Evolutionary conservation across 2,113 vertebrate genomes (phyloP).

Genomic region (Pedionomus torquatus): DNA sequence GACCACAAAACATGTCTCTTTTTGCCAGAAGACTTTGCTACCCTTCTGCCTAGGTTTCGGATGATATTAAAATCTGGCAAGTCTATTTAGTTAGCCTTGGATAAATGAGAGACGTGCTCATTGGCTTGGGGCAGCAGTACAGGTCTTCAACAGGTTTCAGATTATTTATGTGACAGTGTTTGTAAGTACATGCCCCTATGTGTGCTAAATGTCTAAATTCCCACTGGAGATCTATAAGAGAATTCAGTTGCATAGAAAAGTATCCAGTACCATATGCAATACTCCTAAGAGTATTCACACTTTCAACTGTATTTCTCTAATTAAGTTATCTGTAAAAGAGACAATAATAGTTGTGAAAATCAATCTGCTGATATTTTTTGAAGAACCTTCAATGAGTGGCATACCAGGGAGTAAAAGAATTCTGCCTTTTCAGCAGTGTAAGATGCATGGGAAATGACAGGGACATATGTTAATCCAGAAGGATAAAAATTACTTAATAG

Average conservation of each 20-base stretch:
- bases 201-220: neutral
- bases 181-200: accelerated
- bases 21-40: neutral
- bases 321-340: neutral
- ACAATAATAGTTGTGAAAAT: neutral
- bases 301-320: neutral
- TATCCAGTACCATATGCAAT: neutral
- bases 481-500: neutral
- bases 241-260: neutral
- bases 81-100: neutral
- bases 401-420: neutral
- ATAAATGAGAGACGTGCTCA: neutral
- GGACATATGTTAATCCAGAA: neutral
- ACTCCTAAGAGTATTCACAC: neutral
- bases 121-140: neutral
- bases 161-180: neutral
- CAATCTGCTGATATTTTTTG: neutral
- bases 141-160: neutral
- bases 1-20: neutral
- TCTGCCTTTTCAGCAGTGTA: neutral
- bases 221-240: neutral
- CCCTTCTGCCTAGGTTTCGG: neutral
- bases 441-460: neutral
- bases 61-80: neutral
- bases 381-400: neutral